A percentile compares a stretch with the other conserved stretches of the same genome.
These are phyloP conservation scores for Pseudococcus jackbeardsleyi DNA, from an alignment of 2,888 invertebrate species.

Conservation along the genomic window DNA sequence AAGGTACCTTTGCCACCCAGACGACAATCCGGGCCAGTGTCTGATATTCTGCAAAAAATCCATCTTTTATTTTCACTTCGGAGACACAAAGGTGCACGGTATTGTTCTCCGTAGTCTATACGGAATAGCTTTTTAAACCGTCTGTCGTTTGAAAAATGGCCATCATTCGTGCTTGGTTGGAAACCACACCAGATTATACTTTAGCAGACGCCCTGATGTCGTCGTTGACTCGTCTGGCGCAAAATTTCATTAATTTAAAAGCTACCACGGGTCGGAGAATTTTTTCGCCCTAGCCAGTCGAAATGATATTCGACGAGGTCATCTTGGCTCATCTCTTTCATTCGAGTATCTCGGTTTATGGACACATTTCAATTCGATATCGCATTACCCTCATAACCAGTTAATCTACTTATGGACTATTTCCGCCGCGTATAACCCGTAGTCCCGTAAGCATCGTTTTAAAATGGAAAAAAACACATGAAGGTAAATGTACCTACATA, in stretches of 20 bases:
- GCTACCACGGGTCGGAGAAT: neutral
- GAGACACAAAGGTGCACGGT: neutral
- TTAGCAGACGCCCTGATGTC: neutral
- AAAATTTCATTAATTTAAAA: slow-evolving; percentile 18
- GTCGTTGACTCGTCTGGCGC: neutral
- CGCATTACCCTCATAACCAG: slow-evolving; percentile 35
- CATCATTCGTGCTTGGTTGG: neutral
- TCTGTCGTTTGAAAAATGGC: slow-evolving; percentile 8
- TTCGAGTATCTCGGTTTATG: neutral
- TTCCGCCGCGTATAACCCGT: slow-evolving; percentile 8
- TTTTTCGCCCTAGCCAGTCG: neutral
- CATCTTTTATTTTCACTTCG: neutral
- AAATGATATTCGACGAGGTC: neutral
- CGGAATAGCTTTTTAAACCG: neutral
- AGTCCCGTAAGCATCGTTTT: neutral
- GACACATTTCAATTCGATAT: slow-evolving; percentile 33
- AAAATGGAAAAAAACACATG: neutral
- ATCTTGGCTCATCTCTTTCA: neutral
- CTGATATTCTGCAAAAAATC: neutral
- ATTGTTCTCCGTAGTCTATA: neutral
- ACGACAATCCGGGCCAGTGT: neutral
- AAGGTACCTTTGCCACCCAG: neutral
- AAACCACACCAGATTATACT: neutral
- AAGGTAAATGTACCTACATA: neutral
- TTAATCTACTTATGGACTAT: slow-evolving; percentile 44